Conservation (phyloP, 2,113 vertebrate genomes). For the Phaethornis superciliosus region DNA sequence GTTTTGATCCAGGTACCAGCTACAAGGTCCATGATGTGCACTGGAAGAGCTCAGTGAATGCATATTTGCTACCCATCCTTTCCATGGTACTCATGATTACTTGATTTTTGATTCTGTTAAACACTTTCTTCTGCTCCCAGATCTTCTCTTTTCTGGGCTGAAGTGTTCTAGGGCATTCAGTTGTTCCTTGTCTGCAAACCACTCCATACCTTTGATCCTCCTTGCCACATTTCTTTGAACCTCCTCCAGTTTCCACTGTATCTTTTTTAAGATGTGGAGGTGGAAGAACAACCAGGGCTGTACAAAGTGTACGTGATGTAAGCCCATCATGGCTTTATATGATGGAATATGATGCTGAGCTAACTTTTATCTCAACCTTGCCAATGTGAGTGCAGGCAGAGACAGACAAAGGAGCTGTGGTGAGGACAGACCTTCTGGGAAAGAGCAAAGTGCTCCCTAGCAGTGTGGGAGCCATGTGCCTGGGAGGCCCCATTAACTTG, state of each 20-base stretch:
- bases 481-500: not conserved
- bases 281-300: constrained; percentile 15
- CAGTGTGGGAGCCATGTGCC: not conserved
- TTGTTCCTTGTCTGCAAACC: not conserved
- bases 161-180: not conserved
- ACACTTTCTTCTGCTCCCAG: not conserved
- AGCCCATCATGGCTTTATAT: not conserved
- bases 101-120: not conserved
- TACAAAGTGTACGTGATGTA: not conserved
- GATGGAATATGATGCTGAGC: constrained; percentile 9
- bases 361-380: not conserved
- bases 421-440: not conserved
- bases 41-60: not conserved
- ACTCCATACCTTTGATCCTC: not conserved
- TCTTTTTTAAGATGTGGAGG: not conserved
- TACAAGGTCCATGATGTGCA: fast-evolving
- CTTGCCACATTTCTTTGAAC: constrained; percentile 4
- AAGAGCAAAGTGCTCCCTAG: not conserved
- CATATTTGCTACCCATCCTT: not conserved
- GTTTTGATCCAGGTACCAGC: not conserved
- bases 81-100: not conserved
- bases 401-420: not conserved
- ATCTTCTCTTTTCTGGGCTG: not conserved
- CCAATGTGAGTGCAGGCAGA: not conserved
- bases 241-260: not conserved